A percentile compares a stretch with the other conserved stretches of the same genome.
phyloP scores from a whole-genome alignment of 2,113 vertebrate genomes.

The Sprattus sprattus region DNA sequence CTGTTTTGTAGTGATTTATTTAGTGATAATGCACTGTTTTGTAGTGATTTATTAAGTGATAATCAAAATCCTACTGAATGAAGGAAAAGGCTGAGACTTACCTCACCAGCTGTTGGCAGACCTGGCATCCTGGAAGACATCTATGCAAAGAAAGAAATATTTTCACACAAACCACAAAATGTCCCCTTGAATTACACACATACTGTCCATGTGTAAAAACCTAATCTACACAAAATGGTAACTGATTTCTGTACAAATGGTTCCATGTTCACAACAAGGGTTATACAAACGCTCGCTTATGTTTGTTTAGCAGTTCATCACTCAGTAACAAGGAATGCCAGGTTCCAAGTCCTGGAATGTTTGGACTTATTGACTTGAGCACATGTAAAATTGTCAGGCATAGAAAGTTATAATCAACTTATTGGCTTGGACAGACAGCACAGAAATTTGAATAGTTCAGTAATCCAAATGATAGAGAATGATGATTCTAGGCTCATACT shows the following conservation, averaged over 20 bases:
- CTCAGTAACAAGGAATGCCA: conserved; percentile 1
- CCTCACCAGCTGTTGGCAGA: conserved; percentile 98
- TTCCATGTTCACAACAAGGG: not conserved
- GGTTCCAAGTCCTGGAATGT: not conserved
- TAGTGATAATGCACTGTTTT: not conserved
- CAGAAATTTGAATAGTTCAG: not conserved
- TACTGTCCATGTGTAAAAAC: not conserved
- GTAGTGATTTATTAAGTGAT: not conserved
- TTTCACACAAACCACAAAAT: not conserved
- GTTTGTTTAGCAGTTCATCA: not conserved
- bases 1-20: not conserved
- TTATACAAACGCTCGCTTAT: not conserved
- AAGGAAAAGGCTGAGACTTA: conserved; percentile 56
- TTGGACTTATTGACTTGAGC: not conserved
- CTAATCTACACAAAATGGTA: not conserved
- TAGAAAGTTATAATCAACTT: not conserved
- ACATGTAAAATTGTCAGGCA: no score
- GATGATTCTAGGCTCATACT: not conserved
- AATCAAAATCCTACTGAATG: not conserved
- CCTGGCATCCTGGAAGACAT: conserved; percentile 99
- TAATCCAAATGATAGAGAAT: not conserved
- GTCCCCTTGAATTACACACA: not conserved
- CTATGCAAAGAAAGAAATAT: conserved; percentile 67
- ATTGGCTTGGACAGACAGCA: not conserved
- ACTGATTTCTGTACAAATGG: not conserved